A percentile compares a stretch with the other conserved stretches of the same genome.
phyloP scores from a whole-genome alignment of 2,888 invertebrate species.

The Rhingia campestris region DNA sequence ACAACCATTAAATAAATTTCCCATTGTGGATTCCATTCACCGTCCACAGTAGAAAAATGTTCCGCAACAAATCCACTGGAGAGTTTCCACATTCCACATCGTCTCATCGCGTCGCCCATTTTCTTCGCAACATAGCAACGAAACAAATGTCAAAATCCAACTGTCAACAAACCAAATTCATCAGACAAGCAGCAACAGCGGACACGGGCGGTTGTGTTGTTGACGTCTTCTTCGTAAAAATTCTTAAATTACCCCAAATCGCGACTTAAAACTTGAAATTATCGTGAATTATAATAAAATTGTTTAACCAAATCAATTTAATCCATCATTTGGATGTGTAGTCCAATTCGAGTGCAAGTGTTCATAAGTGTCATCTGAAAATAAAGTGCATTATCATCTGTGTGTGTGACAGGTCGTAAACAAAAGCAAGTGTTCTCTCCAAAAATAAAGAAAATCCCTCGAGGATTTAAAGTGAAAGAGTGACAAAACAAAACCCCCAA shows the following conservation, averaged over 20 bases:
- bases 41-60: neutral
- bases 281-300: neutral
- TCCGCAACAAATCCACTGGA: conserved; percentile 22
- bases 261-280: conserved; percentile 19
- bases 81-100: conserved; percentile 54
- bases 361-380: conserved; percentile 7
- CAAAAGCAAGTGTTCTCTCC: conserved; percentile 47
- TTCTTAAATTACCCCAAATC: conserved; percentile 10
- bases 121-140: conserved; percentile 62
- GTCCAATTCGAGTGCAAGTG: conserved; percentile 34
- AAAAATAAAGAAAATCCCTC: neutral
- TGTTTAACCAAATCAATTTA: neutral
- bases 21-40: conserved; percentile 26
- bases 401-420: conserved; percentile 15
- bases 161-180: conserved; percentile 67
- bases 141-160: conserved; percentile 63
- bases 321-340: neutral
- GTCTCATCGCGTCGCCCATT: conserved; percentile 26
- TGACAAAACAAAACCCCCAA: conserved; percentile 50
- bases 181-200: conserved; percentile 69
- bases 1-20: conserved; percentile 3
- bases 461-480: neutral
- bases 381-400: conserved; percentile 17
- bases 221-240: conserved; percentile 29
- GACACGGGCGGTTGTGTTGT: conserved; percentile 65